Conservation (phyloP, 2,797 vertebrate species). For the Protonibea diacanthus region DNA sequence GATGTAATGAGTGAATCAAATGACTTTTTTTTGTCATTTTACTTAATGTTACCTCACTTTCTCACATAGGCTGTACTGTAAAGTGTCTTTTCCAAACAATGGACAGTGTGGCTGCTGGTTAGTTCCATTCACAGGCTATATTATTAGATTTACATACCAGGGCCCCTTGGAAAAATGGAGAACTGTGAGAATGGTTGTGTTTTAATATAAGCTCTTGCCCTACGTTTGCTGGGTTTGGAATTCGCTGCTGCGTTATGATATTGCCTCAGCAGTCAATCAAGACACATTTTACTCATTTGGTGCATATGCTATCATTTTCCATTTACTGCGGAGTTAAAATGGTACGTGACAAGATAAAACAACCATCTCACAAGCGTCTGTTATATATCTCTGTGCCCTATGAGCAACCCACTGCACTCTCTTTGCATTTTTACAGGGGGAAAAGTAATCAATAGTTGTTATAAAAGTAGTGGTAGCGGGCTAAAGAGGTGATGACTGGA, state of each 20-base stretch:
- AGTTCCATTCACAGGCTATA: constrained; percentile 56
- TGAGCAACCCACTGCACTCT: neutral
- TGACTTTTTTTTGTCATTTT: constrained; percentile 25
- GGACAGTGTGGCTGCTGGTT: constrained; percentile 60
- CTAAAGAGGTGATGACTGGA: constrained; percentile 7
- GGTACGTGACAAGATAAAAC: neutral
- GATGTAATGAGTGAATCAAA: constrained; percentile 25
- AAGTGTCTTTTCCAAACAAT: constrained; percentile 64
- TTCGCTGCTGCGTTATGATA: constrained; percentile 46
- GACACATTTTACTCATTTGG: neutral
- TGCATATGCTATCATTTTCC: neutral
- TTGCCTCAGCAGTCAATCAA: constrained; percentile 17
- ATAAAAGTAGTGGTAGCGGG: constrained; percentile 11
- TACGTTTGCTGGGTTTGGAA: constrained; percentile 44
- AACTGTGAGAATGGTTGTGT: constrained; percentile 68
- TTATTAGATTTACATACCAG: constrained; percentile 81
- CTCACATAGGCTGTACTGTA: constrained; percentile 59
- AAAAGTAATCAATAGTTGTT: constrained; percentile 8
- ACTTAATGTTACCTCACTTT: constrained; percentile 41
- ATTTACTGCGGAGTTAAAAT: constrained; percentile 15
- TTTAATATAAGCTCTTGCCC: constrained; percentile 60
- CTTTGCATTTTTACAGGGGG: neutral
- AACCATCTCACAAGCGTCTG: neutral
- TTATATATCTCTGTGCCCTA: neutral
- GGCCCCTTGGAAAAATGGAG: constrained; percentile 62